phyloP scores from a whole-genome alignment of 2,888 invertebrate species.

The Mesoligia furuncula region DNA sequence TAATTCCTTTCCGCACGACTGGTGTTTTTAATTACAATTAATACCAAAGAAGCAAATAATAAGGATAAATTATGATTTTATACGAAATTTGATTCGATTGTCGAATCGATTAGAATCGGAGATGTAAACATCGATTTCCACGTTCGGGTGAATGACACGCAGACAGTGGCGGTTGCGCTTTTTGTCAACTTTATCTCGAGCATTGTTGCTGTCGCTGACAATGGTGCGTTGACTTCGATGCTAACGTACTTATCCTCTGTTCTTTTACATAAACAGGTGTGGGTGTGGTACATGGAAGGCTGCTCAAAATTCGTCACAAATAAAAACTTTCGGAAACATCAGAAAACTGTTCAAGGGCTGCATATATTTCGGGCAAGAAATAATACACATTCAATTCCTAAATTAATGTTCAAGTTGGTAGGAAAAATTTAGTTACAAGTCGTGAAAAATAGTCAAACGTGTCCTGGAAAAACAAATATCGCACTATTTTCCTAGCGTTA shows the following conservation, averaged over 20 bases:
- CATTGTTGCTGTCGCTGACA: constrained; percentile 74
- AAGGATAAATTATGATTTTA: constrained; percentile 63
- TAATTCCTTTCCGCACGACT: constrained; percentile 59
- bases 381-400: background rate
- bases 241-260: constrained; percentile 60
- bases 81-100: constrained; percentile 68
- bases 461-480: background rate
- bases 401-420: background rate
- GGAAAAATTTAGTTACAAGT: background rate
- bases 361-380: background rate
- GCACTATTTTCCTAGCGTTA: background rate
- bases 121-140: constrained; percentile 80
- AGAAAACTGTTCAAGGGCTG: background rate
- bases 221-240: constrained; percentile 70
- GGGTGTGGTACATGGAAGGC: constrained; percentile 2
- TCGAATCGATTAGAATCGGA: constrained; percentile 69
- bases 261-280: constrained; percentile 2
- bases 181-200: constrained; percentile 74
- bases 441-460: background rate
- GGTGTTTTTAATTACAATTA: constrained; percentile 67
- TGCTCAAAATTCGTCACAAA: background rate
- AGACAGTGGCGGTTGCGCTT: constrained; percentile 65
- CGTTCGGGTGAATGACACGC: constrained; percentile 78
- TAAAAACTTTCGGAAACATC: background rate
- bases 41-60: constrained; percentile 61